These are phyloP conservation scores for Charanyca ferruginea DNA, from an alignment of 2,888 invertebrate genomes.

Conservation along the genomic window DNA sequence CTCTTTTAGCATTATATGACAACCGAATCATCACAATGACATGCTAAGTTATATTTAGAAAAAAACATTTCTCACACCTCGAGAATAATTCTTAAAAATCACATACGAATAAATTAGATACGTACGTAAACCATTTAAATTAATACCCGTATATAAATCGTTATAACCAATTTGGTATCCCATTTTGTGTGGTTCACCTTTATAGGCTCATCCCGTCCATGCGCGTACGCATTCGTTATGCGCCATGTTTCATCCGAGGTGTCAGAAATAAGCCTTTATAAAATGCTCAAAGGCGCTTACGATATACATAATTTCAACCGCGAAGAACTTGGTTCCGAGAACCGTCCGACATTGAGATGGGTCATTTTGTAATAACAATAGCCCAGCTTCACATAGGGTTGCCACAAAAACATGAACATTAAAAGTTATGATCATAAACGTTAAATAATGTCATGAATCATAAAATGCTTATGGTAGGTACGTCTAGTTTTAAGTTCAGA, in stretches of 20 bases:
- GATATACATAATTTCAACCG: constrained; percentile 72
- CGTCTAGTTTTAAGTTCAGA: constrained; percentile 3
- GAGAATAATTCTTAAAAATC: constrained; percentile 32
- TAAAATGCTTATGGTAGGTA: constrained; percentile 13
- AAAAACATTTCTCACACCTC: constrained; percentile 41
- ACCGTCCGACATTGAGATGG: constrained; percentile 89
- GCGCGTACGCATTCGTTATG: constrained; percentile 81
- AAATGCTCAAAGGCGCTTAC: constrained; percentile 83
- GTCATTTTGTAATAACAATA: constrained; percentile 89
- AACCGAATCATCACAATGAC: background rate
- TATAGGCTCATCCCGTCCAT: constrained; percentile 68
- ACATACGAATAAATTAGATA: constrained; percentile 47
- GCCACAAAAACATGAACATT: constrained; percentile 48
- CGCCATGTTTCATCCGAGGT: constrained; percentile 87
- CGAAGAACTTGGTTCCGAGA: constrained; percentile 79
- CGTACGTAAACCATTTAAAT: constrained; percentile 64
- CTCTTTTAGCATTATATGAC: background rate
- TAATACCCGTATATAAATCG: constrained; percentile 71
- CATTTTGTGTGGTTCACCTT: constrained; percentile 75
- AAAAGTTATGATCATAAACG: constrained; percentile 20
- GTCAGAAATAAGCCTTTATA: constrained; percentile 89
- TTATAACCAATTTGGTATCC: constrained; percentile 78
- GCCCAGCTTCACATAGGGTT: constrained; percentile 76
- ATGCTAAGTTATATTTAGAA: constrained; percentile 16
- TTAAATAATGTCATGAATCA: constrained; percentile 46